These are phyloP conservation scores for Coptodon bakossiorum DNA, from an alignment of 2,113 vertebrate genomes.

Conservation along the genomic window DNA sequence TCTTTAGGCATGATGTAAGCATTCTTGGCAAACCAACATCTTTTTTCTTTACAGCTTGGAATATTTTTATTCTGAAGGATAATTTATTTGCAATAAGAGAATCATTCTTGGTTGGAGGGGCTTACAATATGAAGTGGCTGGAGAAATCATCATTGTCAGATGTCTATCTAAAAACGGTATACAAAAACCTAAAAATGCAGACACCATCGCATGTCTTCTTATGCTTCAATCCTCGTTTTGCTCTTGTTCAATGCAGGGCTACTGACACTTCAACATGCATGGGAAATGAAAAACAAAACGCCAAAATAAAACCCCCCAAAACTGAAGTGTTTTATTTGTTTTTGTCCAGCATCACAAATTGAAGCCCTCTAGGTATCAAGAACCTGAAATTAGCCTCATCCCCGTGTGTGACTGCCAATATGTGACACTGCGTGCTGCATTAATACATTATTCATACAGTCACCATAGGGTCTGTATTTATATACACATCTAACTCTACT, in stretches of 20 bases:
- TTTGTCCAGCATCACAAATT: not conserved
- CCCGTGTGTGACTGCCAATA: not conserved
- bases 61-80: not conserved
- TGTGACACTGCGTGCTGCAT: not conserved
- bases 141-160: not conserved
- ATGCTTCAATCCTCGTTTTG: not conserved
- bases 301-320: fast-evolving
- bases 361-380: not conserved
- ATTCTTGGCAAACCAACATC: not conserved
- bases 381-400: not conserved
- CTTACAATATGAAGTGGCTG: not conserved
- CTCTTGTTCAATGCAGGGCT: not conserved
- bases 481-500: not conserved
- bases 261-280: not conserved
- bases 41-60: not conserved
- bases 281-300: not conserved
- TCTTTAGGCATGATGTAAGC: not conserved
- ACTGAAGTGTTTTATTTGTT: not conserved
- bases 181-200: not conserved
- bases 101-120: not conserved
- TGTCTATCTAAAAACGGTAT: not conserved
- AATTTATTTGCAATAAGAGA: not conserved
- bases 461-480: not conserved
- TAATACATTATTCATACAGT: constrained; percentile 33
- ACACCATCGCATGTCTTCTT: no score